Base-by-base conservation (phyloP, 2,888 invertebrate species). In the Brachyptera putata region DNA sequence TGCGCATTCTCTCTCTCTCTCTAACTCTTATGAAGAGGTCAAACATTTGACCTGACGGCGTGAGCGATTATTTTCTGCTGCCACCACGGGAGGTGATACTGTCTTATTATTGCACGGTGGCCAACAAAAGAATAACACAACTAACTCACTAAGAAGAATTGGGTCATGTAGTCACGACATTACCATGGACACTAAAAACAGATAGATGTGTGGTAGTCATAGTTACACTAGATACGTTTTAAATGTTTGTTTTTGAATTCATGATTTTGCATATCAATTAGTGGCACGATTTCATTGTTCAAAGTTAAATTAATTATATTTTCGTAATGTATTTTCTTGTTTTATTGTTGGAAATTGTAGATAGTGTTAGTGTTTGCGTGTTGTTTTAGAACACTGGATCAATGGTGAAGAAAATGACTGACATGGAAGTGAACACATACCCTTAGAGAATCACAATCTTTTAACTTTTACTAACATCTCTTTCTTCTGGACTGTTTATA, bases 111-210 rank as follows among this genome's bases (percentile, higher is more conserved):
- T 3, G 36, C 53, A 53, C 53, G 53, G 53, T 53, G 53, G 53
- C 53, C 36, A 53, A 53, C 53, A 53, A 53, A 53, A 53, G 53
- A 53, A 53, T 46, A 46, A 22, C 11, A 46, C 46, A 21, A 46
- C 18, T 46, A 46, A 46, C 24, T 46, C 24, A 46, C 46, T 46
- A n/a, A 21, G 46, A 21, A 11, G 46, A 46, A 46, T 46, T 46
- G 46, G 46, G 46, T 46, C 46, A 46, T 21, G 22, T n/a, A 46
- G 24, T 46, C 46, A 46, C 46, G 46, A 46, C 46, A 46, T n/a
- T n/a, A 46, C n/a, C 46, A 39, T 30, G 30, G 30, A 5, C 30
- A 30, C 11, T 30, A 30, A 7, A 30, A 30, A 30, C 7, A 30
- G 30, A 5, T 11, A 30, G 30, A 7, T 11, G 30, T 30, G 5